These are phyloP conservation scores for Callionymus lyra DNA, from an alignment of 2,113 vertebrate species.

Conservation along the genomic window DNA sequence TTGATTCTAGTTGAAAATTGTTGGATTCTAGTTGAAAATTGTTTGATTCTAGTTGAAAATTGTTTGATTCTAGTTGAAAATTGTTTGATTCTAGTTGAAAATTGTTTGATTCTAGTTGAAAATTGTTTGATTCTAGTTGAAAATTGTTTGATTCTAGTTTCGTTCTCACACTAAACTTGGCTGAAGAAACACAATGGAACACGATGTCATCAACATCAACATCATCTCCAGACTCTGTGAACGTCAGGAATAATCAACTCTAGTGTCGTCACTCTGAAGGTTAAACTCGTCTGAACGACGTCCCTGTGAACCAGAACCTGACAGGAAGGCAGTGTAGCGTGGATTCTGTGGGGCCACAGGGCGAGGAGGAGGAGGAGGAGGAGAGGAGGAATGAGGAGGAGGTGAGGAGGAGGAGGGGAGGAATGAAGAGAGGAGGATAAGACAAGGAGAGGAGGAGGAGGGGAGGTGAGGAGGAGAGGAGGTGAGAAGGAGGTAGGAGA, in stretches of 20 bases:
- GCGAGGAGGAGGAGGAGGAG: conserved; percentile 1
- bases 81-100: no score
- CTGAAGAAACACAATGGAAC: conserved; percentile 23
- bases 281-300: conserved; percentile 45
- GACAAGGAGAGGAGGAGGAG: conserved; percentile 2
- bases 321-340: conserved; percentile 15
- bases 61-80: no score
- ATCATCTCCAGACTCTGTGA: conserved; percentile 7
- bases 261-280: conserved; percentile 28
- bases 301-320: conserved; percentile 22
- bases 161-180: no score
- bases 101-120: no score
- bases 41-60: no score
- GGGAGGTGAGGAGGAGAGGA: no score
- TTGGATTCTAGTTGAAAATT: no score
- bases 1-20: no score
- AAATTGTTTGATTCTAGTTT: no score
- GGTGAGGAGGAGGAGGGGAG: conserved; percentile 3
- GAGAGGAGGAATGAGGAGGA: no score
- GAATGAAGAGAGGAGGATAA: neutral
- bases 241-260: conserved; percentile 32
- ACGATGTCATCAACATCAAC: conserved; percentile 27
- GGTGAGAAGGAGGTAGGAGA: no score
- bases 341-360: conserved; percentile 16
- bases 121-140: no score